Evolutionary conservation across 2,797 vertebrate genomes (phyloP), one percentile per base, ranked within the genome.

Genomic region (Alfaro cultratus): DNA sequence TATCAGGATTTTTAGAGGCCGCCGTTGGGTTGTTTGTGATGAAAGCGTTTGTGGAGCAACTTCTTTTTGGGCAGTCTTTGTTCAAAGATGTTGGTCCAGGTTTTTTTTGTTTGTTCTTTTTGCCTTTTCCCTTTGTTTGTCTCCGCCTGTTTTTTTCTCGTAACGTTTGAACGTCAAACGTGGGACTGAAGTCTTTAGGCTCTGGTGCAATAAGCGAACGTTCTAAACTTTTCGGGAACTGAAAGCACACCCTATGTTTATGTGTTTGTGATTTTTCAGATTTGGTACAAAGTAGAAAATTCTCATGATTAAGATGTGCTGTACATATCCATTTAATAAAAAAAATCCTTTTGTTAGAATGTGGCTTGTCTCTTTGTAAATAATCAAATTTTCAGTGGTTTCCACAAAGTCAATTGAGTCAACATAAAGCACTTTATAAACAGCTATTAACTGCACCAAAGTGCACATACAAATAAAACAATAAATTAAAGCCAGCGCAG

Each of bases 241-340:
- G 53, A 46, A 90, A 92, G 87, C 91, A 93, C 91, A 91, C 75
- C 81, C 85, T 62, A 79, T 83, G 55, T 83, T 70, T 78, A 67
- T 82, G 7, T 67, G 1, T 51, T 75, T 77, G 21, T 70, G 23
- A 23, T 34, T 55, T 41, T 55, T 47, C 11, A 31, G 10, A 75
- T 64, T 75, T 75, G 34, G 77, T 84, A 79, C 11, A 26, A 80
- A 77, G 15, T 74, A 47, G 29, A 62, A 0, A 83, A 74, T 77
- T 83, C 43, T 86, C 39, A 74, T 36, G 43, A 85, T 81, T 89
- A 85, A 82, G 88, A 86, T 89, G 88, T 92, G 88, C 86, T 94
- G 89, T 93, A 92, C 79, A 92, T 90, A 91, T 88, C 81, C 79
- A 87, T 91, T 88, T 90, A 93, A 92, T 93, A 93, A 92, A 93